Percentiles rank a stretch among this genome's conserved stretches.
phyloP scores from a whole-genome alignment of 2,888 invertebrate species.

The Theretra japonica region DNA sequence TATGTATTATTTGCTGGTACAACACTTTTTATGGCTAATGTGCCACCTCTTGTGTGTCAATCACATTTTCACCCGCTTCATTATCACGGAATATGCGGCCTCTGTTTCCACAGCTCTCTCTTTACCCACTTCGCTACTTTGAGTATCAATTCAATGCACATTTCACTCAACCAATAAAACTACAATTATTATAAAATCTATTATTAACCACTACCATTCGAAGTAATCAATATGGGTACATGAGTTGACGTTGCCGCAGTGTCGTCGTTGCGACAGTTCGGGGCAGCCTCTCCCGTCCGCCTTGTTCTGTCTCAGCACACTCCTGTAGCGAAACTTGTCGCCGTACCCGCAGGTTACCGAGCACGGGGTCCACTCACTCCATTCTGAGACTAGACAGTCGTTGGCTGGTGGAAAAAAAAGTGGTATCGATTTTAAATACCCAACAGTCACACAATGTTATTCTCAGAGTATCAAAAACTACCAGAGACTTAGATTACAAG shows the following conservation, averaged over 20 bases:
- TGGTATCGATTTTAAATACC: too few relatives aligned
- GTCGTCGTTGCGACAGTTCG: slow-evolving; percentile 61
- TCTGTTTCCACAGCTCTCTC: neutral
- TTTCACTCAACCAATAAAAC: neutral
- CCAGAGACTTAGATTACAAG: too few relatives aligned
- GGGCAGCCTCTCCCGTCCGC: slow-evolving; percentile 87
- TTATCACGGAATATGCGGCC: too few relatives aligned
- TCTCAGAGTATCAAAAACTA: too few relatives aligned
- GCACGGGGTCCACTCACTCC: slow-evolving; percentile 94
- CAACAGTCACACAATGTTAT: too few relatives aligned
- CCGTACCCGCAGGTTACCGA: slow-evolving; percentile 95
- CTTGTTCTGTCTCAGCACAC: slow-evolving; percentile 88
- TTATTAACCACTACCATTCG: slow-evolving; percentile 59
- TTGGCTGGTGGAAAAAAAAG: slow-evolving; percentile 86
- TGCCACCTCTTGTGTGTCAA: too few relatives aligned
- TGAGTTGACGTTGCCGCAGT: slow-evolving; percentile 72
- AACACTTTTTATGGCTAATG: too few relatives aligned
- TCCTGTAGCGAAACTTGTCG: slow-evolving; percentile 90
- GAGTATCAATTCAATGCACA: too few relatives aligned
- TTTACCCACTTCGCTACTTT: neutral
- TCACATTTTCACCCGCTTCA: too few relatives aligned
- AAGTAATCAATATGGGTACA: slow-evolving; percentile 74
- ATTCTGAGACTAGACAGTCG: slow-evolving; percentile 92
- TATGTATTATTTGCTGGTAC: too few relatives aligned
- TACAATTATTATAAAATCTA: neutral